phyloP scores from a whole-genome alignment of 2,888 invertebrate species.

The Fragum fragum region DNA sequence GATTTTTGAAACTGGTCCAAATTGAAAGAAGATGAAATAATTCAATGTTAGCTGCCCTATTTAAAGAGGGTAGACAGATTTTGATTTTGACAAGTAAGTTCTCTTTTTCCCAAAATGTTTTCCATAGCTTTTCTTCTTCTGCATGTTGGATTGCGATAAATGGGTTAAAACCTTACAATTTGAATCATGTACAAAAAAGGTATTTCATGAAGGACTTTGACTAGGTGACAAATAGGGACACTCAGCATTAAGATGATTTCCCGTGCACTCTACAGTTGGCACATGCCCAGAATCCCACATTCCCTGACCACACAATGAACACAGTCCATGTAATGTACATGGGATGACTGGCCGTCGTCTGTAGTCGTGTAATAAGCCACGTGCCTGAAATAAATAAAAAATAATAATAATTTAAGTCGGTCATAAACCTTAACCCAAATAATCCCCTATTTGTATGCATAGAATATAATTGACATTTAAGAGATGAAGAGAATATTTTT shows the following conservation, averaged over 20 bases:
- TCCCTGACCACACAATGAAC: constrained; percentile 95
- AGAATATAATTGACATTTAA: too few species aligned
- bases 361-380: constrained; percentile 96
- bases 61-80: too few species aligned
- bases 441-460: too few species aligned
- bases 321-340: constrained; percentile 95
- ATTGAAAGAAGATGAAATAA: too few species aligned
- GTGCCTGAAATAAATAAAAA: constrained; percentile 88
- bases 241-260: constrained; percentile 75
- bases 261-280: constrained; percentile 93
- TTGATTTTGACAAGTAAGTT: not conserved
- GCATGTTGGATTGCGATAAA: too few species aligned
- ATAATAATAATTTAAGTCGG: too few species aligned
- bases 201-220: constrained; percentile 33
- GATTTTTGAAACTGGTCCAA: too few species aligned
- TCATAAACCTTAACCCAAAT: too few species aligned
- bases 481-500: too few species aligned
- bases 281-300: constrained; percentile 98
- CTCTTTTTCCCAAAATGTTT: not conserved
- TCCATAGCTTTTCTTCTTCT: not conserved
- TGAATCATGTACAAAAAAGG: too few species aligned
- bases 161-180: too few species aligned
- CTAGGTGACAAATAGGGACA: constrained; percentile 76
- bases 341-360: constrained; percentile 95
- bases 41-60: too few species aligned